Evolutionary conservation across 2,888 invertebrate species (phyloP), one percentile per base, ranked within the genome.

Genomic region (Aquatica leii): DNA sequence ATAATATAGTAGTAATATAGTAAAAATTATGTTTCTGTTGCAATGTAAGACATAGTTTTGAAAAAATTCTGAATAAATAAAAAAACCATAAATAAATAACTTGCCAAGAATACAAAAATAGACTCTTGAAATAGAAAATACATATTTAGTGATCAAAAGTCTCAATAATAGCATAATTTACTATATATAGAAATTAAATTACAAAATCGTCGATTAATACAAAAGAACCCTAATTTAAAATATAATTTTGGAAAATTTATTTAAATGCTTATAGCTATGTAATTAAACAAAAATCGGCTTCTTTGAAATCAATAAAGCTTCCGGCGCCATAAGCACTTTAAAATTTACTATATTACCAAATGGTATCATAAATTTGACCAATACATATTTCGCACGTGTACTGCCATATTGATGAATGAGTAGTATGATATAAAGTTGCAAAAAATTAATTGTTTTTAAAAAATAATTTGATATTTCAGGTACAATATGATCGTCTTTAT

Each of bases 291-390:
- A 57, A 50, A 34, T 53, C 48, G 37, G 53, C 37, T 24, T 52
- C 59, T 50, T 61, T 43, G 49, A 56, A 66, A 35, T 55, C 49
- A 54, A 65, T 65, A 49, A 49, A 66, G 52, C 17, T 15, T 51
- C 37, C 46, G 40, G 52, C 53, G 66, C 67, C 67, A 56, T 59
- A 59, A 68, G 68, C 18, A 20, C 3, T 9, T 1, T 18, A 8
- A 18, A 46, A 46, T 18, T 46, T 11, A 20, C 18, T 68, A 58
- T 66, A 57, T 62, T 64, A 62, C 66, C 34, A 67, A 69, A 67
- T 70, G 54, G 66, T 61, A 37, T 12, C 8, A 46, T 46, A 11
- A 46, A 46, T 46, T 46, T 20, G n/a, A 20, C 3, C 9, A n/a
- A 46, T 18, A n/a, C n/a, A n/a, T n/a, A 17, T 18, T 17, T 46